These are phyloP conservation scores for Clarias batrachus DNA, from an alignment of 2,113 vertebrate genomes.

Conservation along the genomic window DNA sequence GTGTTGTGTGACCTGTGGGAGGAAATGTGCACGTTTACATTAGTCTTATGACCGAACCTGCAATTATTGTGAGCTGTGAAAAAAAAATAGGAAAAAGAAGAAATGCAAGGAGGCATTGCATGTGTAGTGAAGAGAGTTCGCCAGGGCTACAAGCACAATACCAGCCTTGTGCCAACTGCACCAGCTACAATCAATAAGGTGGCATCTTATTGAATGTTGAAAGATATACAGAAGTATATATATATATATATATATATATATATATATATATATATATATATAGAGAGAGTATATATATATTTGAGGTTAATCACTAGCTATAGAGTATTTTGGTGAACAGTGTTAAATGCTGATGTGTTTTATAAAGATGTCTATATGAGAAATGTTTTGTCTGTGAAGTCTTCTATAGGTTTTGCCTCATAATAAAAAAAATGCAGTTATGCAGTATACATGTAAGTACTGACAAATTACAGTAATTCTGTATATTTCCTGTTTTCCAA, in stretches of 20 bases:
- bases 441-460: neutral
- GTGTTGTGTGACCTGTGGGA: neutral
- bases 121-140: neutral
- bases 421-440: neutral
- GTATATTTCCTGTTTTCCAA: neutral
- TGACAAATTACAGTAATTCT: neutral
- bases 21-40: conserved; percentile 45
- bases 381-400: neutral
- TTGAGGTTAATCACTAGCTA: neutral
- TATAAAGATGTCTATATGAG: conserved; percentile 1
- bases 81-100: neutral
- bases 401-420: neutral
- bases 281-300: neutral
- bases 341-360: conserved; percentile 29
- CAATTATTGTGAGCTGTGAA: conserved; percentile 1
- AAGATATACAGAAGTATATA: neutral
- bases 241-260: neutral
- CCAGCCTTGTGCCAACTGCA: conserved; percentile 8
- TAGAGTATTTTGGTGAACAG: conserved; percentile 20
- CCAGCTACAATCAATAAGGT: neutral
- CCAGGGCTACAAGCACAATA: conserved; percentile 6
- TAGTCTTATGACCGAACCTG: conserved; percentile 23
- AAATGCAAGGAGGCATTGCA: conserved; percentile 8
- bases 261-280: neutral
- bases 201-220: neutral